Evolutionary conservation across 2,797 vertebrate species (phyloP).

Genomic region (Antennarius maculatus): DNA sequence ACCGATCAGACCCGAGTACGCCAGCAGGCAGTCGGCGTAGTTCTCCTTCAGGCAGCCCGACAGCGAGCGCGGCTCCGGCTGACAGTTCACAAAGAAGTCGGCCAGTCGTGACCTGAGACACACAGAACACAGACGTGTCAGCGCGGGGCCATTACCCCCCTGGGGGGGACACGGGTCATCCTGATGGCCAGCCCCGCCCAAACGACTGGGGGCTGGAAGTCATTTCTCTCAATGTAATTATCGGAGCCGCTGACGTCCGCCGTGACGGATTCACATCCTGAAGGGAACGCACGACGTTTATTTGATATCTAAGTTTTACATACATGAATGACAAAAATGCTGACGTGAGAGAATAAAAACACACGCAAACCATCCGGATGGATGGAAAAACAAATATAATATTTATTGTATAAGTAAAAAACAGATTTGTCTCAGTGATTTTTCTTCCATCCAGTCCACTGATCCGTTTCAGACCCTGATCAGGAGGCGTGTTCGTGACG

Average conservation of each 20-base stretch:
- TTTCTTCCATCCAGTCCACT: too few species aligned
- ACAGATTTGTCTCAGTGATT: too few species aligned
- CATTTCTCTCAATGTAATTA: conserved; percentile 61
- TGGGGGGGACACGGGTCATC: conserved; percentile 5
- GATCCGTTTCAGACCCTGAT: too few species aligned
- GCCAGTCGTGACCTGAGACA: conserved; percentile 92
- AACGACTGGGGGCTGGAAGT: conserved; percentile 48
- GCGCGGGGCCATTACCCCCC: conserved; percentile 29
- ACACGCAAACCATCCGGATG: too few species aligned
- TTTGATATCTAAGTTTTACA: too few species aligned
- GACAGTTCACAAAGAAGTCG: conserved; percentile 97
- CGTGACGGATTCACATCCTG: conserved; percentile 48
- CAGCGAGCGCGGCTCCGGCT: conserved; percentile 90
- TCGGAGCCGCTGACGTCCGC: conserved; percentile 38
- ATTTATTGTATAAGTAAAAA: too few species aligned
- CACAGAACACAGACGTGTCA: conserved; percentile 29
- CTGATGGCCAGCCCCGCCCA: conserved; percentile 32
- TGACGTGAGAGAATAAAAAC: too few species aligned
- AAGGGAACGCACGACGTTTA: background rate
- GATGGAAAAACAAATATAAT: too few species aligned
- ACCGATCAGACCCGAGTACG: conserved; percentile 98
- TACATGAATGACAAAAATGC: too few species aligned
- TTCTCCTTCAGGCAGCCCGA: conserved; percentile 97
- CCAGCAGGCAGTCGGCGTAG: conserved; percentile 95
- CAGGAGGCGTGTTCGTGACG: too few species aligned